Conservation (phyloP, 2,888 invertebrate genomes). For the Syrista parreyssii region DNA sequence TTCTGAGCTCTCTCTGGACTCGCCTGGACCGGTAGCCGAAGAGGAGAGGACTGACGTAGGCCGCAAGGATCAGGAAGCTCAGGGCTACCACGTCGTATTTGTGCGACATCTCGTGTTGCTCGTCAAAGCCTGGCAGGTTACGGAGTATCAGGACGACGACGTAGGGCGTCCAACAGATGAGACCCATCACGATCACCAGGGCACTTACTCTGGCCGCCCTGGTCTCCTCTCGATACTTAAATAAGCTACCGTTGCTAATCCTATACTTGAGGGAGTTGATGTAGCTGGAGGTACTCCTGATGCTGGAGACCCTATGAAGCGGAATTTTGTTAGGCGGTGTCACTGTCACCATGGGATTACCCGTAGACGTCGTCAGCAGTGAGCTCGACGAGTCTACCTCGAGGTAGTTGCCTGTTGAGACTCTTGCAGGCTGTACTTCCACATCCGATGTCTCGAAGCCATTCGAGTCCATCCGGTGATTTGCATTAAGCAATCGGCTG, state of each 20-base stretch:
- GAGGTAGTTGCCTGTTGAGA: not conserved
- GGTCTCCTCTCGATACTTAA: slow-evolving; percentile 88
- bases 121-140: slow-evolving; percentile 58
- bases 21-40: slow-evolving; percentile 82
- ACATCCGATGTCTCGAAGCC: not conserved
- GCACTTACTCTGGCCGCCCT: slow-evolving; percentile 89
- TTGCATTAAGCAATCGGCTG: not conserved
- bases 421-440: not conserved
- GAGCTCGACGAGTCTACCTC: not conserved
- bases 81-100: slow-evolving; percentile 56
- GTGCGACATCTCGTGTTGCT: slow-evolving; percentile 40
- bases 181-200: slow-evolving; percentile 78
- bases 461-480: not conserved
- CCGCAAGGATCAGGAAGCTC: slow-evolving; percentile 70
- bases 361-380: not conserved
- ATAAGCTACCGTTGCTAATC: slow-evolving; percentile 86
- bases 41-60: slow-evolving; percentile 78
- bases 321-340: slow-evolving; percentile 64
- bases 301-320: slow-evolving; percentile 62
- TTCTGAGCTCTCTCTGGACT: slow-evolving; percentile 71
- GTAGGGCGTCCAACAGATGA: slow-evolving; percentile 71
- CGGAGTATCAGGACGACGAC: slow-evolving; percentile 65
- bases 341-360: slow-evolving; percentile 68
- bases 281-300: slow-evolving; percentile 71
- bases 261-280: slow-evolving; percentile 82